Conservation (phyloP, 64 coral and sea anemone genomes). For the Cladopsammia gracilis region DNA sequence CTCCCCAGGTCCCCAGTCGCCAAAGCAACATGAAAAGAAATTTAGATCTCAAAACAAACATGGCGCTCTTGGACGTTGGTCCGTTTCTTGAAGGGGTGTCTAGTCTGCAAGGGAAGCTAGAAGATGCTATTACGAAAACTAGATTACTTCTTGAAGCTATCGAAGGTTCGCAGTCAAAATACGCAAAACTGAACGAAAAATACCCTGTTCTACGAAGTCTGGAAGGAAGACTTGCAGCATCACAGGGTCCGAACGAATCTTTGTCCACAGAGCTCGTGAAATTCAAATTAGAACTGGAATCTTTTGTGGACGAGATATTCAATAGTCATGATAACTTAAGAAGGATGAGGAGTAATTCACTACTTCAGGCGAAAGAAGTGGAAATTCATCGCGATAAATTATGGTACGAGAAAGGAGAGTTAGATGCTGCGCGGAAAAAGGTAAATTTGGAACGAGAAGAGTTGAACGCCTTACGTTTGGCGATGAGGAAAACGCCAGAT, state of each 20-base stretch:
- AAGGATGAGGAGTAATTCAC: constrained; percentile 51
- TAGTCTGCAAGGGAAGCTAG: constrained; percentile 62
- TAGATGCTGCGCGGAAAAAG: neutral
- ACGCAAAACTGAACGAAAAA: constrained; percentile 7
- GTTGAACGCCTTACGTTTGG: neutral
- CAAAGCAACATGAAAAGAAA: constrained; percentile 52
- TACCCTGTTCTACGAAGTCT: constrained; percentile 11
- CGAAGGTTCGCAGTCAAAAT: constrained; percentile 40
- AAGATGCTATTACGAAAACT: constrained; percentile 66
- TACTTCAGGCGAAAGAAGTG: constrained; percentile 24
- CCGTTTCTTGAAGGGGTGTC: constrained; percentile 55
- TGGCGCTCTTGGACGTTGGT: constrained; percentile 69
- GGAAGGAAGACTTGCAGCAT: neutral
- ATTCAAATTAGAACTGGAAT: constrained; percentile 65
- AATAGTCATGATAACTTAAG: constrained; percentile 31
- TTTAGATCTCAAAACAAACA: constrained; percentile 25
- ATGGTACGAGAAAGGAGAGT: constrained; percentile 28
- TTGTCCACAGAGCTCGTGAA: constrained; percentile 49
- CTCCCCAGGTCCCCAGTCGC: constrained; percentile 14
- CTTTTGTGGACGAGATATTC: constrained; percentile 45
- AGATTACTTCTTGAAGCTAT: constrained; percentile 53
- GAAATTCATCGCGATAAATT: constrained; percentile 20
- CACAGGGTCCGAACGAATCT: constrained; percentile 60
- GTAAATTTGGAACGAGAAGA: constrained; percentile 4
- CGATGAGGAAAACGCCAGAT: neutral